Evolutionary conservation across 2,113 vertebrate species (phyloP), one percentile per base, ranked within the genome.

Genomic region (Conger conger): DNA sequence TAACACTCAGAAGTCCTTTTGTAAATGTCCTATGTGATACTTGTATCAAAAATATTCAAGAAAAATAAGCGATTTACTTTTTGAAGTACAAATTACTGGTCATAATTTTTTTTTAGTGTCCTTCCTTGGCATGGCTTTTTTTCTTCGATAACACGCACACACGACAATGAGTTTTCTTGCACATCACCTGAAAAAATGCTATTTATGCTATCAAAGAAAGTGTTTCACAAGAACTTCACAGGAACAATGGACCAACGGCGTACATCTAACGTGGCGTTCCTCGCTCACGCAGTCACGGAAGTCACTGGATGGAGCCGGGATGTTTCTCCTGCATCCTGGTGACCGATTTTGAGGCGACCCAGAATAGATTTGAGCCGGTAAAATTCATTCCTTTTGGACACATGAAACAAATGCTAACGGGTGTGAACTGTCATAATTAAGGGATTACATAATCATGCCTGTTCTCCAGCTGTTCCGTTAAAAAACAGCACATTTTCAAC

Each of bases 401-500:
- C 38, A 76, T 84, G 91, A 94, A 91, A 95, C 87, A 92, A 91
- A 95, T 95, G 95, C 94, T 92, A 91, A 91, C 90, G 89, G 93
- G 93, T 91, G 92, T 94, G 93, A 93, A 89, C 95, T 92, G 95
- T 91, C 93, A 90, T 89, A 87, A 90, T 91, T 93, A 91, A 92
- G 95, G 93, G 93, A 93, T 94, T 92, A 95, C 90, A 96, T 91
- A 91, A 92, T 93, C 94, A 92, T 94, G 96, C 94, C 95, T 94
- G 92, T 93, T 88, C 93, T 93, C 93, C 93, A 95, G 94, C 96
- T 94, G 95, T 96, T 95, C 95, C 93, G 93, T 94, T 96, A 93
- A 96, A 95, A 96, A 94, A 95, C 96, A 96, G 95, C 96, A 94
- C 94, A 92, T 96, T 95, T 95, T 95, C 45, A 73, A 96, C 94